Evolutionary conservation across 2,113 vertebrate genomes (phyloP).

Genomic region (Cichladusa arquata): DNA sequence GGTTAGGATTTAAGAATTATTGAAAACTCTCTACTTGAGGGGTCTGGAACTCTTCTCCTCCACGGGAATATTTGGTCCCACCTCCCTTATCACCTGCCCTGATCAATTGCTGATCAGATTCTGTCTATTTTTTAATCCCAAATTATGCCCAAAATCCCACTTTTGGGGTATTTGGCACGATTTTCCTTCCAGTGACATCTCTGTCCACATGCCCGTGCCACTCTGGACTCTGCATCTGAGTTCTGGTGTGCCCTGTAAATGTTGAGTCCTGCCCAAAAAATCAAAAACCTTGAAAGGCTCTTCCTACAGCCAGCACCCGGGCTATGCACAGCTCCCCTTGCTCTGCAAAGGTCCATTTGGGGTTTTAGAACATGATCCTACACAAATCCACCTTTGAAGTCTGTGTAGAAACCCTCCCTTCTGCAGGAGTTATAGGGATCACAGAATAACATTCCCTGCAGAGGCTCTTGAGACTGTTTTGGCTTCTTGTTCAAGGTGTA

Average conservation of each 20-base stretch:
- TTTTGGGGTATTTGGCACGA: background rate
- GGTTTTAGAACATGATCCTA: background rate
- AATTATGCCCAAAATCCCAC: background rate
- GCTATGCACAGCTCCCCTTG: background rate
- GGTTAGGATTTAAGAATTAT: background rate
- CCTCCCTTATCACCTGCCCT: background rate
- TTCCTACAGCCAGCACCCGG: rapidly evolving
- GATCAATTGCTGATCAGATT: background rate
- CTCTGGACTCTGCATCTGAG: background rate
- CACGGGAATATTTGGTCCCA: background rate
- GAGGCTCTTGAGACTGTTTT: background rate
- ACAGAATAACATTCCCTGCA: background rate
- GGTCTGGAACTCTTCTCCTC: background rate
- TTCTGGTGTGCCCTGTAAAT: background rate
- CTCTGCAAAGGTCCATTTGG: background rate
- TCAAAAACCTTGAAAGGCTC: background rate
- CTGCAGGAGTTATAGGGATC: background rate
- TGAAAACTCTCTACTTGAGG: background rate
- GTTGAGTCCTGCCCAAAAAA: background rate
- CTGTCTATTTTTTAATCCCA: background rate
- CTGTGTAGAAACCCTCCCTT: background rate
- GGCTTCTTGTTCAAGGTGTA: background rate
- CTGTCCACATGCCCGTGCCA: background rate
- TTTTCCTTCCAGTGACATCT: background rate
- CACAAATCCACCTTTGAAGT: background rate